Evolutionary conservation across 2,888 invertebrate species (phyloP), one percentile per base, ranked within the genome.

Genomic region (Napeogenes inachia): DNA sequence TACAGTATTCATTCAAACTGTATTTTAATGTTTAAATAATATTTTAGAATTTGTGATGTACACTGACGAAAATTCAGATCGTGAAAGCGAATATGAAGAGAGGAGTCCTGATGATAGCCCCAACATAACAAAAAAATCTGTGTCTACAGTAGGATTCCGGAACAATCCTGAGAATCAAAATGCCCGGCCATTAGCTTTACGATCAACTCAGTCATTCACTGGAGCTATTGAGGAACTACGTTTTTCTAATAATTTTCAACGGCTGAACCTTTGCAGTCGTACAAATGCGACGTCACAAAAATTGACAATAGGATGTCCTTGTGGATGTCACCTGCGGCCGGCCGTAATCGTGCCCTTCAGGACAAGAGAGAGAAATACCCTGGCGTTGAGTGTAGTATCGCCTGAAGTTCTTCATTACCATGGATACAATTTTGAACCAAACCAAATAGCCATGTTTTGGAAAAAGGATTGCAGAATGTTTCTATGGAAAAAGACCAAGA

Each of bases 381-480:
- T 89, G 33, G 86, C 88, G 1, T 80, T 90, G 2, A 84, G 87
- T 65, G 83, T 91, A 21, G 91, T 92, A 13, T 80, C 89, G 4
- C 90, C 92, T n/a, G 91, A 92, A 58, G 89, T 91, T 54, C 80
- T 92, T 13, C 85, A 78, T 55, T 85, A 91, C 65, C 90, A 93
- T 75, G 94, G 93, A 3, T 91, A 88, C 65, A 84, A 80, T 69
- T 92, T 92, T 71, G 88, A 91, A 13, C 82, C 92, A 0, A 89
- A 81, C 57, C 92, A 94, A 74, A 93, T 94, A 63, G 93, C 94
- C 1, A 90, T 89, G 73, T 89, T 91, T 65, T 94, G 94, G 93
- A 94, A 94, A 75, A 94, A 94, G 77, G 94, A 94, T 73, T 94
- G 93, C 68, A 86, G 94, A 72, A 94, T 91, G 87, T 94, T 94